These are phyloP conservation scores for Nephrocerus scutellatus DNA, from an alignment of 2,888 invertebrate genomes.

Conservation along the genomic window DNA sequence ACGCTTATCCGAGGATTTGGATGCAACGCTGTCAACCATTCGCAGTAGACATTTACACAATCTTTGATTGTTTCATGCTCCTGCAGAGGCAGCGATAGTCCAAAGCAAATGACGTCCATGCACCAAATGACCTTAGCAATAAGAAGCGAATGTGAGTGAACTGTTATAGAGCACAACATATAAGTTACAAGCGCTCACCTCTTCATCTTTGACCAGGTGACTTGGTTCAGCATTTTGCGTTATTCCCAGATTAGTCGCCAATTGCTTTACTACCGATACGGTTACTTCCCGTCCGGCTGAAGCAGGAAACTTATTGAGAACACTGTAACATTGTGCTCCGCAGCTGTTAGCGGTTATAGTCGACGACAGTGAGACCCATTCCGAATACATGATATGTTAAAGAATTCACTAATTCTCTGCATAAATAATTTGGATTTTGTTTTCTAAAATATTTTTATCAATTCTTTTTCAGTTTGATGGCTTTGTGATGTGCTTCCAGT, in stretches of 20 bases:
- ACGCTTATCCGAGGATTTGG: conserved; percentile 79
- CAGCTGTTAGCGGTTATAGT: conserved; percentile 48
- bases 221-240: conserved; percentile 80
- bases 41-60: conserved; percentile 94
- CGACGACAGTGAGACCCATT: conserved; percentile 52
- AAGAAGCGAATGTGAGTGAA: background rate
- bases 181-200: conserved; percentile 52
- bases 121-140: conserved; percentile 72
- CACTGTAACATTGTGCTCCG: conserved; percentile 51
- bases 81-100: conserved; percentile 77
- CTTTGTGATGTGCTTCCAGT: too few relatives aligned
- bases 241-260: conserved; percentile 58
- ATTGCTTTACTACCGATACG: conserved; percentile 55
- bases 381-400: conserved; percentile 57
- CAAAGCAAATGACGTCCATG: conserved; percentile 82
- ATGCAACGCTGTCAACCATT: conserved; percentile 87
- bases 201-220: conserved; percentile 71
- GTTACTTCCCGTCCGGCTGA: conserved; percentile 57
- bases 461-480: too few relatives aligned
- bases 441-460: too few relatives aligned
- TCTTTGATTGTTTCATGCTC: conserved; percentile 94
- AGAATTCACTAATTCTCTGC: too few relatives aligned
- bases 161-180: background rate
- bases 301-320: conserved; percentile 56
- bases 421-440: too few relatives aligned